Base-by-base conservation (phyloP, 2,888 invertebrate genomes). In the Apeira syringaria region DNA sequence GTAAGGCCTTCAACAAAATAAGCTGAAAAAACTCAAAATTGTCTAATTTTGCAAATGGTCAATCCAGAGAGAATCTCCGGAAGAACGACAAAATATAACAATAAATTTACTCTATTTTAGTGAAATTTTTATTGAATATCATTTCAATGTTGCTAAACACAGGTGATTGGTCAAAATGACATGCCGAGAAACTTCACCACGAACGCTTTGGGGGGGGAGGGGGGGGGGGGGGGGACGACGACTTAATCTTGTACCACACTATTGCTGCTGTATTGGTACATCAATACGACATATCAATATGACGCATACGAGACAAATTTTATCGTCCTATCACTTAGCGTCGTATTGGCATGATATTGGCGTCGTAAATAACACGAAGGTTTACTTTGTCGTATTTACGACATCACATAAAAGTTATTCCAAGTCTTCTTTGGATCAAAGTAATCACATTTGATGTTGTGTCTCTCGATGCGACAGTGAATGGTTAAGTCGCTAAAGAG, bases 321-420 rank as follows among this genome's bases (percentile, higher is more conserved):
- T 81, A 86, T 75, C 68, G 69, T 58, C 72, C 79, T 85, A 84
- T 87, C 86, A 84, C 87, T 87, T 87, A 84, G 73, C 77, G 60
- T 64, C 66, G 68, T 74, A 85, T 78, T 70, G 82, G 73, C 77
- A 61, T 64, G 65, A 68, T 74, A 85, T 78, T 70, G 82, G 65
- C 44, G 42, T 77, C 79, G 69, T 87, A 87, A 86, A 85, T 81
- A 64, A 64, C 54, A 53, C 61, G 69, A 79, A 74, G 82, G 86
- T 82, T 87, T 85, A 72, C 63, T 70, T 68, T 72, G 85, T 85
- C 85, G 75, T 79, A 82, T 87, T 85, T 85, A 85, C 64, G 75
- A 63, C 54, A 33, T 15, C 38, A 18, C 33, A 44, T 51, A 51
- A 53, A 50, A 47, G 17, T 49, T 45, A 42, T 43, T 54, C 47